phyloP scores from a whole-genome alignment of 2,797 vertebrate species.

The Eremophila alpestris region DNA sequence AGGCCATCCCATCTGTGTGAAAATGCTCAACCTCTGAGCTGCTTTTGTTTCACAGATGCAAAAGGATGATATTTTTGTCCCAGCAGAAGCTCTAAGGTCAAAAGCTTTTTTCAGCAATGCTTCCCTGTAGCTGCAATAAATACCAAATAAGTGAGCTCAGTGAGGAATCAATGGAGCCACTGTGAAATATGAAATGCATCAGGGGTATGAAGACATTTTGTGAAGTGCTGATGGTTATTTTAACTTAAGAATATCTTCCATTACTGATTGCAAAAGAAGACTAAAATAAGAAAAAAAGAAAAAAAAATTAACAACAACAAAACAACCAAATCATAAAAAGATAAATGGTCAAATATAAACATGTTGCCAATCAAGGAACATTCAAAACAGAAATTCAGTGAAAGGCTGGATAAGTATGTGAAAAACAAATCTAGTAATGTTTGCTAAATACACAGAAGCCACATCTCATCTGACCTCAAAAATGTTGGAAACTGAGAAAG shows the following conservation, averaged over 20 bases:
- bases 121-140: neutral
- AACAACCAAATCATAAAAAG: neutral
- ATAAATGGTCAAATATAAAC: neutral
- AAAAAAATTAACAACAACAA: neutral
- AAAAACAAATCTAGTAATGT: neutral
- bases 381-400: neutral
- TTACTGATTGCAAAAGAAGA: neutral
- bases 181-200: neutral
- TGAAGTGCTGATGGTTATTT: neutral
- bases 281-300: neutral
- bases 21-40: neutral
- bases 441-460: neutral
- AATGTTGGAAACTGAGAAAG: neutral
- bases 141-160: neutral
- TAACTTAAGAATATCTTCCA: neutral
- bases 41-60: neutral
- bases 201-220: neutral
- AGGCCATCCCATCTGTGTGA: neutral
- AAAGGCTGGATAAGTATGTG: neutral
- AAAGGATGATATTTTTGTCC: conserved; percentile 9
- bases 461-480: neutral
- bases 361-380: neutral
- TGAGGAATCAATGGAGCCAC: neutral
- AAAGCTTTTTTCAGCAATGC: conserved; percentile 15
- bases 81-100: neutral